Evolutionary conservation across 2,113 vertebrate genomes (phyloP).

Genomic region (Amblyopsis rosae): DNA sequence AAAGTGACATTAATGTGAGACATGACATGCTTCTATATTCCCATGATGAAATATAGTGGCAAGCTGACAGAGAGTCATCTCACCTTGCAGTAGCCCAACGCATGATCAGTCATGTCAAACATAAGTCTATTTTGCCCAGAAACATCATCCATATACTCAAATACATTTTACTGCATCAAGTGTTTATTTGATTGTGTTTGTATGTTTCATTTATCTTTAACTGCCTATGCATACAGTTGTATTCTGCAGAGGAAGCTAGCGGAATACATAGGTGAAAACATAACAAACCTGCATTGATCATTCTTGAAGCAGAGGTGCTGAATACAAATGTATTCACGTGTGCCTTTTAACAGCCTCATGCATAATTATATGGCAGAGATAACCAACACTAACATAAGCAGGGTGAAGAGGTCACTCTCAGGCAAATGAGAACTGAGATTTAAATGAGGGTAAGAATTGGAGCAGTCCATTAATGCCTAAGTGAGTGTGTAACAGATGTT

Average conservation of each 20-base stretch:
- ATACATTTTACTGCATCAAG: too few relatives aligned
- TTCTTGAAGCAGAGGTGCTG: constrained; percentile 38
- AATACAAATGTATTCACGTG: constrained; percentile 45
- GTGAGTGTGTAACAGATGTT: constrained; percentile 31
- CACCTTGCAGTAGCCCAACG: too few relatives aligned
- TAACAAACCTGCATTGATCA: constrained; percentile 42
- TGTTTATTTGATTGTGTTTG: too few relatives aligned
- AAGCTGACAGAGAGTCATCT: neutral
- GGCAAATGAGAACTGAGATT: constrained; percentile 16
- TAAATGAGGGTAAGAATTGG: constrained; percentile 36
- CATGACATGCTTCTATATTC: too few relatives aligned
- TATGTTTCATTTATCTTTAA: neutral
- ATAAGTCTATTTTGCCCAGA: too few relatives aligned
- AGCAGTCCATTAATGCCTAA: constrained; percentile 26
- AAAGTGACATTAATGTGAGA: too few relatives aligned
- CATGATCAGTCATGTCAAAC: neutral
- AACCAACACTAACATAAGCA: constrained; percentile 43
- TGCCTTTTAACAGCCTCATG: constrained; percentile 38
- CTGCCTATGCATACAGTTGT: neutral
- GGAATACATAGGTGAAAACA: neutral
- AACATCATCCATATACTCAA: too few relatives aligned
- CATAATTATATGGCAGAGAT: constrained; percentile 46
- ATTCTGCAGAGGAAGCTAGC: neutral
- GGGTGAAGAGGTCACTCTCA: constrained; percentile 19
- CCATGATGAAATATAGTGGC: too few relatives aligned